Base-by-base conservation (phyloP, 2,888 invertebrate genomes). In the Scotopteryx bipunctaria region DNA sequence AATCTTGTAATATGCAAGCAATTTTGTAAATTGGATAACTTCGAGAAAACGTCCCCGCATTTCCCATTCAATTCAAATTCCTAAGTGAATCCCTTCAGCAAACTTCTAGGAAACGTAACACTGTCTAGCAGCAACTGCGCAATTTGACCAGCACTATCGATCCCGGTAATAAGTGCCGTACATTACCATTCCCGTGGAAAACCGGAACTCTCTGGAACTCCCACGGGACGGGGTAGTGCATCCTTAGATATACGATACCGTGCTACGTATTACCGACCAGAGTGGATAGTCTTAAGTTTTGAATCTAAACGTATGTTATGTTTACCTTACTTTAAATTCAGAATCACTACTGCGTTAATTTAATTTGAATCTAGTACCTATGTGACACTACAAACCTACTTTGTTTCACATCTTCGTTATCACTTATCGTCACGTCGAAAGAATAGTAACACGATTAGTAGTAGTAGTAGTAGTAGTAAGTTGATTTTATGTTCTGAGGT, bases 111-210 rank as follows among this genome's bases (percentile, higher is more conserved):
- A 11, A 17, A 4, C 32, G 27, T 17, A 25, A 11, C 6, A 40
- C 13, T 21, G 37, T 23, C 43, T 37, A 23, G 29, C 14, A 35
- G 33, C 23, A 9, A 37, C 38, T 45, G 38, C 29, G 41, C 59
- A 51, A 52, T 46, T 56, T 54, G 48, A 55, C 43, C 54, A 38
- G 38, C n/a, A 46, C 38, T 69, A 76, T 74, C 60, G 73, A 76
- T 71, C 64, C 54, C 43, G 61, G 52, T 67, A 66, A 53, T 56
- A 43, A 56, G 58, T 61, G 59, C 63, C 65, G 65, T 71, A 69
- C 72, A 73, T 77, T 81, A 78, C 82, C 80, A 83, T 79, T 75
- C 75, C 61, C 61, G 74, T 71, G 64, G 75, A 76, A 76, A 77
- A 74, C 64, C 66, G n/a, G n/a, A n/a, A n/a, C n/a, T 67, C 69